phyloP scores from a whole-genome alignment of 2,888 invertebrate genomes.

The Meteorus cinctellus region DNA sequence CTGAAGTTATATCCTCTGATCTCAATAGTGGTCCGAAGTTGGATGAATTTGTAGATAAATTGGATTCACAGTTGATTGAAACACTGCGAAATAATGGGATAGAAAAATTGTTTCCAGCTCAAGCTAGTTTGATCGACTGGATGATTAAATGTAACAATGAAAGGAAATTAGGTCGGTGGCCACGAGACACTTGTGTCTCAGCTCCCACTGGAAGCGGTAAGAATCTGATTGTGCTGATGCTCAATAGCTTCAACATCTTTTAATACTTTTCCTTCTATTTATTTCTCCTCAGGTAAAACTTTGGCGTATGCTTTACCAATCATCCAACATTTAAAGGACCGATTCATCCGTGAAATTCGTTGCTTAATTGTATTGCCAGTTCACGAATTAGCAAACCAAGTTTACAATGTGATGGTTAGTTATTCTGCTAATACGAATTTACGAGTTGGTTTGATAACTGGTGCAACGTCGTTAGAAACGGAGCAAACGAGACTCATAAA shows the following conservation, averaged over 20 bases:
- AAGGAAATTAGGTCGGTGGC: conserved; percentile 78
- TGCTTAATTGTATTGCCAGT: conserved; percentile 95
- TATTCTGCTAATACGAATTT: conserved; percentile 82
- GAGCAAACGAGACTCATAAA: conserved; percentile 81
- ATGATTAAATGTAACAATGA: conserved; percentile 79
- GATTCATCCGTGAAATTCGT: conserved; percentile 81
- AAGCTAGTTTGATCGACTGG: conserved; percentile 85
- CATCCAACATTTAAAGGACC: conserved; percentile 79
- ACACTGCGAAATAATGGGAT: conserved; percentile 83
- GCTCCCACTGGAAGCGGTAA: conserved; percentile 96
- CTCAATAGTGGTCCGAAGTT: conserved; percentile 74
- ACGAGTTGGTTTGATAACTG: conserved; percentile 82
- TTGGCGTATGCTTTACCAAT: conserved; percentile 94
- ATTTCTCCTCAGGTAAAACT: conserved; percentile 79
- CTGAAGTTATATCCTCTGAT: conserved; percentile 84
- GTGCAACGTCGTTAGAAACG: conserved; percentile 79
- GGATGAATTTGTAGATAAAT: conserved; percentile 75
- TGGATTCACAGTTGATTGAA: conserved; percentile 79
- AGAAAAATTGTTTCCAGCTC: conserved; percentile 88
- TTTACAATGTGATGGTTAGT: conserved; percentile 86
- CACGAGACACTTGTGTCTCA: conserved; percentile 94
- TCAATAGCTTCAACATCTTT: not conserved
- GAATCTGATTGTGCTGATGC: not conserved
- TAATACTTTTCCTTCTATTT: not conserved
- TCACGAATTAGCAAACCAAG: conserved; percentile 92